A percentile compares a stretch with the other conserved stretches of the same genome.
These are phyloP conservation scores for Melanaphis sacchari DNA, from an alignment of 1,140 invertebrate genomes.

Conservation along the genomic window DNA sequence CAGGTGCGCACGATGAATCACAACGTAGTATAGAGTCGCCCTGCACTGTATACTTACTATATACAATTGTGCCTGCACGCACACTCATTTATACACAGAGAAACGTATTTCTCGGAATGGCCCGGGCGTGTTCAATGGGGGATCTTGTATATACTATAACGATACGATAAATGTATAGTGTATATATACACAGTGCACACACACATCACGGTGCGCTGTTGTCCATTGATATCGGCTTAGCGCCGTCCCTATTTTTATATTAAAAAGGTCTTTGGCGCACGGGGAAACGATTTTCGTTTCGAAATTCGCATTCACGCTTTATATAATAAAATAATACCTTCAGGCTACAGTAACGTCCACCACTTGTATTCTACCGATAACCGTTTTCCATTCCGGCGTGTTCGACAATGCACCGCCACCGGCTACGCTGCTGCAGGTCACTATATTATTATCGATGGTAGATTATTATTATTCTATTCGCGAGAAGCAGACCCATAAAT, in stretches of 20 bases:
- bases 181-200: neutral
- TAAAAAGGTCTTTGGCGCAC: neutral
- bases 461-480: neutral
- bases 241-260: conserved; percentile 13
- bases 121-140: conserved; percentile 34
- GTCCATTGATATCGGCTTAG: conserved; percentile 49
- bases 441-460: neutral
- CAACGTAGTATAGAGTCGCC: neutral
- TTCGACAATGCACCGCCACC: neutral
- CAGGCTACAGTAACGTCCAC: neutral
- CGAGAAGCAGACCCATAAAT: neutral
- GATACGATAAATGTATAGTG: conserved; percentile 10
- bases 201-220: neutral
- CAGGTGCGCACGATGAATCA: conserved; percentile 53
- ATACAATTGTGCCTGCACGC: neutral
- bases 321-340: neutral
- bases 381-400: neutral
- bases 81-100: neutral
- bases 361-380: neutral
- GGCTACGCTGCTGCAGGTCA: neutral
- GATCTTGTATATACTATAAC: conserved; percentile 1
- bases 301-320: neutral
- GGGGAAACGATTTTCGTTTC: neutral
- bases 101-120: conserved; percentile 29
- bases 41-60: neutral